Base-by-base conservation (phyloP, 2,797 vertebrate genomes). In the Threskiornis aethiopicus region DNA sequence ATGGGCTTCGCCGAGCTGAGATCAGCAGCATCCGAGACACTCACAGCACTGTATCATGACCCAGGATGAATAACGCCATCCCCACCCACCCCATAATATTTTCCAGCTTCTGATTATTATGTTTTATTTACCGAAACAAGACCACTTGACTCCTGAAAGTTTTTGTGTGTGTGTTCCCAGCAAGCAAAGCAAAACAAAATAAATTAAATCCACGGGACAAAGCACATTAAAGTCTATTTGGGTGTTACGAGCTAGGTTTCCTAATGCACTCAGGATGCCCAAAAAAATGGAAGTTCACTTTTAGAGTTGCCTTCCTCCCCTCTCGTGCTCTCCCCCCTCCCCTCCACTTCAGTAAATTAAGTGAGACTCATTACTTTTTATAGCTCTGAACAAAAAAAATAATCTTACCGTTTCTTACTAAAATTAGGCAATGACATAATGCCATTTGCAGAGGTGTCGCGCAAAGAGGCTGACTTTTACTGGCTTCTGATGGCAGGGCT, bases 341-440 rank as follows among this genome's bases (percentile, higher is more conserved):
- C 62, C 70, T 98, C 98, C 93, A 90, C 96, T 98, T 97, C 95
- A 96, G 97, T 87, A 97, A 96, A 98, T 98, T 98, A 98, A 98
- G 97, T 98, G 98, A 98, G 96, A 97, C 97, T 97, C 98, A 97
- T 98, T 98, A 98, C 89, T 95, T 98, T 98, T 98, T 98, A 98
- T 96, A 97, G 95, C 89, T 94, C 85, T 97, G 97, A 96, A 98
- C 97, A 96, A 98, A 97, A 96, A 91, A 54, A 76, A 96, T 97
- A 98, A 98, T 96, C 97, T 97, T 97, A 97, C 97, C 81, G 87
- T 98, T 98, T 97, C 97, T 97, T 98, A 93, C 98, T 98, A 98
- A 98, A 98, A 98, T 98, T 98, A 98, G 97, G 94, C 97, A 98
- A 98, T 98, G 98, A 98, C 98, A 98, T 98, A 98, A 98, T 98